Conservation (phyloP, 2,113 vertebrate species). For the Syrrhaptes paradoxus region DNA sequence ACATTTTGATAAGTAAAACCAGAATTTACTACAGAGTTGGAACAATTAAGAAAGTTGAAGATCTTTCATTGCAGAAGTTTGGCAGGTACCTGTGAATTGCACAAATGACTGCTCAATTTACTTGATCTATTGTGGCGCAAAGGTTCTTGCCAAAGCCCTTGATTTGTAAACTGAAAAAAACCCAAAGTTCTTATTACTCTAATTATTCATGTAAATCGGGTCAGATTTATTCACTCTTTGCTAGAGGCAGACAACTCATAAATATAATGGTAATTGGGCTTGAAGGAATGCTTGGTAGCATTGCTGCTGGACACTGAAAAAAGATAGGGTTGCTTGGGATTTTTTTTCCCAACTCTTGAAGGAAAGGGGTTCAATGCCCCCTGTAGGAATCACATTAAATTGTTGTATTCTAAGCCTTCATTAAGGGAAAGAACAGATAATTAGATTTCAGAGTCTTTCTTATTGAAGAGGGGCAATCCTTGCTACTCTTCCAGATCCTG, state of each 20-base stretch:
- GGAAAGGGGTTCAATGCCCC: neutral
- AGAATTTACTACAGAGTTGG: neutral
- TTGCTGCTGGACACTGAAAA: neutral
- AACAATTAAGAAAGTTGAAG: neutral
- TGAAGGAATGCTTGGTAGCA: neutral
- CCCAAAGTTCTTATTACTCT: neutral
- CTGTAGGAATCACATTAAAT: neutral
- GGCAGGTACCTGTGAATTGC: neutral
- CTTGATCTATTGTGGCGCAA: neutral
- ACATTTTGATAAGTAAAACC: neutral
- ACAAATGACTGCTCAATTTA: slow-evolving; percentile 11
- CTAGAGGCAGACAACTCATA: neutral
- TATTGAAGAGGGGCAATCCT: neutral
- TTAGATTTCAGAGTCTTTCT: neutral
- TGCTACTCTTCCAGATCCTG: neutral
- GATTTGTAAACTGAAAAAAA: neutral
- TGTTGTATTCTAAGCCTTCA: neutral
- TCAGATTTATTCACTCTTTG: slow-evolving; percentile 24
- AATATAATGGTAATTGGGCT: neutral
- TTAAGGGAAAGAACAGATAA: neutral
- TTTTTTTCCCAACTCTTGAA: neutral
- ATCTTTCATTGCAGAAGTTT: neutral
- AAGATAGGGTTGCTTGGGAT: neutral
- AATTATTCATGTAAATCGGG: slow-evolving; percentile 38
- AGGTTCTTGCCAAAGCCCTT: slow-evolving; percentile 2